Percentiles rank a stretch among this genome's conserved stretches.
Conservation (phyloP, 2,113 vertebrate genomes). For the Megaceryle torquata region DNA sequence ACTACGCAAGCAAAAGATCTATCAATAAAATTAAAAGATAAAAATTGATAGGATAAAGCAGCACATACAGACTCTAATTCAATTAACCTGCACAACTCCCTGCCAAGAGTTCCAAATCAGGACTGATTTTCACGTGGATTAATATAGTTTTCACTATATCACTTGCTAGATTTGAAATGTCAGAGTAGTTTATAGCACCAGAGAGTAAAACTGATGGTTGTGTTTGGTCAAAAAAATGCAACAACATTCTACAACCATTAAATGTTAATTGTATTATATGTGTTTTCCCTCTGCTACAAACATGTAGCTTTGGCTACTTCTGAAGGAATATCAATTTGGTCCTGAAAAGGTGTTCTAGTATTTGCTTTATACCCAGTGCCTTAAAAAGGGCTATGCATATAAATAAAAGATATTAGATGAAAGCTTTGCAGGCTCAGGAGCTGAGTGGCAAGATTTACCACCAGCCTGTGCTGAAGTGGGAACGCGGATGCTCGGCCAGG, state of each 20-base stretch:
- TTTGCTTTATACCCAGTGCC: neutral
- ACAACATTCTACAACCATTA: neutral
- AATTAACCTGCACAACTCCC: conserved; percentile 29
- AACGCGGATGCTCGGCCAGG: neutral
- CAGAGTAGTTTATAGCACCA: neutral
- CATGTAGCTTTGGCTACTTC: neutral
- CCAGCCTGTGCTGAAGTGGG: neutral
- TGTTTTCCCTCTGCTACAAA: neutral
- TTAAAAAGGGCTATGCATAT: neutral
- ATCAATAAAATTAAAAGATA: conserved; percentile 17
- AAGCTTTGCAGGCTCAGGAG: neutral
- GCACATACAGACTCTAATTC: neutral
- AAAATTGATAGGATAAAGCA: conserved; percentile 1
- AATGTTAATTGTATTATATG: neutral
- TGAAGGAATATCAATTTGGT: neutral
- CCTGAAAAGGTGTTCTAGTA: neutral
- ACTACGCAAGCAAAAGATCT: neutral
- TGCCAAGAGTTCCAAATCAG: neutral
- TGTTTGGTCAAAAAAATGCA: neutral
- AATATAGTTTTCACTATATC: neutral
- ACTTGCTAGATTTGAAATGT: neutral
- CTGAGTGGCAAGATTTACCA: neutral
- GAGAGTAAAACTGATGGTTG: neutral
- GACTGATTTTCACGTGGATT: conserved; percentile 16
- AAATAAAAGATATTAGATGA: neutral